A percentile compares a stretch with the other conserved stretches of the same genome.
These are phyloP conservation scores for Chionoecetes opilio DNA, from an alignment of 1,140 invertebrate genomes.

Conservation along the genomic window DNA sequence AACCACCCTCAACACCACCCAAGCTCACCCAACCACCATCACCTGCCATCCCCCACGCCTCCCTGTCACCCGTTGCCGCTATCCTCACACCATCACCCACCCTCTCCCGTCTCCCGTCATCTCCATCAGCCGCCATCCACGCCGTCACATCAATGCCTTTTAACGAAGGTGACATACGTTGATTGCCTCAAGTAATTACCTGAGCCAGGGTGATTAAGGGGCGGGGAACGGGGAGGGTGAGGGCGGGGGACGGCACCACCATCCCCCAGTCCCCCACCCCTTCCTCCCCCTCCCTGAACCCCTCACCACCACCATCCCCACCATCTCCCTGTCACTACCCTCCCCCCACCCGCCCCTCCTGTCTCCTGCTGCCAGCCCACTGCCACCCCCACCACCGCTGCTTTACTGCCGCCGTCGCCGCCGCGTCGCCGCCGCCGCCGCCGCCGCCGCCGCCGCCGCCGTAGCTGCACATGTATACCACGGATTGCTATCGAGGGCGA, in stretches of 20 bases:
- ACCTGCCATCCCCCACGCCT: not conserved
- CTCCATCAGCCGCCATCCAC: constrained; percentile 25
- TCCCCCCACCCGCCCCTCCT: not conserved
- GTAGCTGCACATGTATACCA: not conserved
- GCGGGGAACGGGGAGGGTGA: not conserved
- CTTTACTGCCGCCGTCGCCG: too few relatives aligned
- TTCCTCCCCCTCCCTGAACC: not conserved
- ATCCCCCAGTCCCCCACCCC: not conserved
- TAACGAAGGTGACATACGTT: constrained; percentile 16
- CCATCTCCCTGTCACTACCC: not conserved
- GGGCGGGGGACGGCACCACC: not conserved
- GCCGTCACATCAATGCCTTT: not conserved
- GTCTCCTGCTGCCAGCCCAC: too few relatives aligned
- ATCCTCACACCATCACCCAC: constrained; percentile 3
- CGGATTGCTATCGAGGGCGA: not conserved
- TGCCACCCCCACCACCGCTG: not conserved
- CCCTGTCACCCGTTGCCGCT: not conserved
- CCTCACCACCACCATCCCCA: not conserved
- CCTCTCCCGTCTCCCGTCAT: not conserved
- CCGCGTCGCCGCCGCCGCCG: not conserved
- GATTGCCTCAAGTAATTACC: constrained; percentile 35
- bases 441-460: not conserved
- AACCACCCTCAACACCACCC: not conserved
- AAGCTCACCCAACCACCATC: not conserved
- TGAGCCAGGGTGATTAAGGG: not conserved